Evolutionary conservation across 2,113 vertebrate species (phyloP), one percentile per base, ranked within the genome.

Genomic region (Leuciscus idus): DNA sequence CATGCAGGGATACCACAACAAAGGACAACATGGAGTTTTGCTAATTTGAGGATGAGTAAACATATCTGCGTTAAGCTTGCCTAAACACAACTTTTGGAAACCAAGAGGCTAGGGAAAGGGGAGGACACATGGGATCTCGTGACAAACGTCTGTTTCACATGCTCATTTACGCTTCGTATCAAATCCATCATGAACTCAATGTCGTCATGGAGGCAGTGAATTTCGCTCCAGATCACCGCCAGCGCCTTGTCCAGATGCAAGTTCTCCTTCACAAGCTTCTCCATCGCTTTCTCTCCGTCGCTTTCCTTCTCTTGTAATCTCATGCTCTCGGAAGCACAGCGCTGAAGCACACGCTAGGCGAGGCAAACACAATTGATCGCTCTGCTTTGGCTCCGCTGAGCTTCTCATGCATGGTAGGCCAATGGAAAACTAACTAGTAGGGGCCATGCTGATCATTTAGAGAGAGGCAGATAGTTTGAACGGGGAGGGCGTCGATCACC

Each of bases 341-440:
- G 21, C 52, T 33, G 85, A 43, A 87, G 84, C 75, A 79, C 86
- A 89, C 72, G 75, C 90, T 89, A 88, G 85, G n/a, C 43, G 72
- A 86, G 87, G 76, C 88, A 90, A 92, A 92, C 88, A 84, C 87
- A 89, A 92, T 91, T 17, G 88, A 90, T 88, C n/a, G 48, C 77
- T 72, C 62, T 64, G 21, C 73, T 55, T 73, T 61, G 59, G 46
- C 66, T 73, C 0, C 83, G 80, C 70, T 76, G 85, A 6, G 80
- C 78, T 84, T 86, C 84, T 50, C 81, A 90, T 83, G 73, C 52
- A 73, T 87, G 39, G 48, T 88, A 84, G 33, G 74, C 78, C 10
- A 52, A 90, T 83, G 81, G 87, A 87, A 87, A 83, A 81, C 26
- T 64, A 50, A 68, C 72, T 39, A 46, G 19, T 13, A 36, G n/a